A percentile compares a stretch with the other conserved stretches of the same genome.
These are phyloP conservation scores for Arctocebus calabarensis DNA, from an alignment of 2,797 vertebrate genomes.

Conservation along the genomic window DNA sequence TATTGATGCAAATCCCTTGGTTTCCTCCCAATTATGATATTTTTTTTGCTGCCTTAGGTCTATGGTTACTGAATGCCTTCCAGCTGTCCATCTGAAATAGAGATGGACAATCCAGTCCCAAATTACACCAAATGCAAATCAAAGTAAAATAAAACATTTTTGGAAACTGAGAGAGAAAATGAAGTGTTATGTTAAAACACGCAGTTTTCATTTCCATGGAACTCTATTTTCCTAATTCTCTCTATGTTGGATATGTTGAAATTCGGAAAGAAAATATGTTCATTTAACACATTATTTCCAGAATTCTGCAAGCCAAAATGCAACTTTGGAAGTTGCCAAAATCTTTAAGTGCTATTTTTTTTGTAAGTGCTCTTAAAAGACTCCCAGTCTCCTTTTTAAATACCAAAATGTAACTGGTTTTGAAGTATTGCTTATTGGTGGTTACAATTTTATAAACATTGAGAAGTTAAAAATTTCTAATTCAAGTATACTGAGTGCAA, in stretches of 20 bases:
- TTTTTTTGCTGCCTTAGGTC: conserved; percentile 20
- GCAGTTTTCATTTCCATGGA: conserved; percentile 17
- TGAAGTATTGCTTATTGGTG: neutral
- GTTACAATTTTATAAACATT: conserved; percentile 27
- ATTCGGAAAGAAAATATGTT: neutral
- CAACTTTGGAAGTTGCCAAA: conserved; percentile 18
- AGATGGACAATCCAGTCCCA: neutral
- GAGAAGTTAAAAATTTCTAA: neutral
- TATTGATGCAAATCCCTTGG: conserved; percentile 10
- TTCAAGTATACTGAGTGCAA: neutral
- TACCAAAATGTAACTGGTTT: neutral
- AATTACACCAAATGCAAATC: neutral
- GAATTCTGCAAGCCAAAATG: neutral
- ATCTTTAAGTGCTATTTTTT: neutral
- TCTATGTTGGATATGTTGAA: neutral
- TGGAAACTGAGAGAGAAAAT: conserved; percentile 31
- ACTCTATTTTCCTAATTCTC: neutral
- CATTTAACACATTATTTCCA: neutral
- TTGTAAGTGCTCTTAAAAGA: neutral
- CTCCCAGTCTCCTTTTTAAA: neutral
- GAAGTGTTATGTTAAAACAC: conserved; percentile 31
- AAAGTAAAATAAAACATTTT: conserved; percentile 14
- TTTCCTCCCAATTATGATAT: neutral
- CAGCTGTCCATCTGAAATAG: neutral
- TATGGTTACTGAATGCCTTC: conserved; percentile 27